Base-by-base conservation (phyloP, 2,113 vertebrate genomes). In the Capra hircus region DNA sequence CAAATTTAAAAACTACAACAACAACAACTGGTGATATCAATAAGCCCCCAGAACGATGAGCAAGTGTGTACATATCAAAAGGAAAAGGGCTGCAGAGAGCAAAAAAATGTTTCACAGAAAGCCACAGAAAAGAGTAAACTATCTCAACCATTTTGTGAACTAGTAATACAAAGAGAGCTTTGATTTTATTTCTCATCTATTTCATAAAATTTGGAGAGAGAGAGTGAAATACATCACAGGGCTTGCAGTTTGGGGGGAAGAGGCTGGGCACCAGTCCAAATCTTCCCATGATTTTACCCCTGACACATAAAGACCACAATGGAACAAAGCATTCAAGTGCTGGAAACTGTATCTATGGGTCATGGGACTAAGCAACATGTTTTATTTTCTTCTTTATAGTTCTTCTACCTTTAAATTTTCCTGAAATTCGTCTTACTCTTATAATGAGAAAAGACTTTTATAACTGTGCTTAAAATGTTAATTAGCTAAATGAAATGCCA, bases 401-500 rank as follows among this genome's bases (percentile, higher is more conserved):
- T 95, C 95, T 88, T 50, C 90, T 74, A 85, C 28, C 57, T 95
- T 36, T 45, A 43, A 94, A 64, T 85, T 88, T 88, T 80, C 36
- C 55, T 88, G 30, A 90, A 94, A 92, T 84, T 25, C 84, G 87
- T 80, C 90, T 86, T 91, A 88, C 81, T 95, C 88, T 50, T 71
- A 64, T n/a, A 83, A 94, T 40, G 57, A 90, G 64, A 77, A 95
- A 97, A 81, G 78, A 60, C 55, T 80, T 45, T 45, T 45, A 82
- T 13, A 96, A 52, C 15, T 27, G 48, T 60, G 23, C 53, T 85
- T 88, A 91, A 71, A 94, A 19, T 53, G 87, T 78, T 91, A 89
- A 91, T 92, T 81, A 91, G 50, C 33, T 86, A 92, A 95, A 84
- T 82, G 27, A 96, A 97, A 95, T 77, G 81, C 57, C 52, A 78